phyloP scores from a whole-genome alignment of 2,113 vertebrate species.

The Oncorhynchus tshawytscha region DNA sequence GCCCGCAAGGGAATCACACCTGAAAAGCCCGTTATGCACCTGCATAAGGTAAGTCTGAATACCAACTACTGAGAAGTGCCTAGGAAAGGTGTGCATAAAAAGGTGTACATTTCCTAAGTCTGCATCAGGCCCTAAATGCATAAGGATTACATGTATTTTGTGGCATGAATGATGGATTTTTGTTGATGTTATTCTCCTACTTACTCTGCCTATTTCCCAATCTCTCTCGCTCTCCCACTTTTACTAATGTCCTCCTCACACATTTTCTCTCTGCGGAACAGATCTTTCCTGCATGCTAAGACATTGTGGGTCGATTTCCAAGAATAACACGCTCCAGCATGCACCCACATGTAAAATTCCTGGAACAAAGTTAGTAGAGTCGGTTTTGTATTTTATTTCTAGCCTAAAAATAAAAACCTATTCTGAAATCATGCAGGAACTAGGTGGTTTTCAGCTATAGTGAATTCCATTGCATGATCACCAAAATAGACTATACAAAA shows the following conservation, averaged over 20 bases:
- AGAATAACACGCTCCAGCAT: constrained; percentile 34
- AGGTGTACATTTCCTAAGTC: too few species aligned
- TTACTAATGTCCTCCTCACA: not conserved
- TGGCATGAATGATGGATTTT: constrained; percentile 8
- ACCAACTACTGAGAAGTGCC: too few species aligned
- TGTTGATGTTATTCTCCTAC: not conserved
- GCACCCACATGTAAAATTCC: constrained; percentile 20
- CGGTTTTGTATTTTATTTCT: constrained; percentile 2
- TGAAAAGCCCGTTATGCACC: too few species aligned
- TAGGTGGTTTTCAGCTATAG: not conserved
- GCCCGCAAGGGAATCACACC: too few species aligned
- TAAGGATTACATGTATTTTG: not conserved
- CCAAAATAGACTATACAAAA: constrained; percentile 4
- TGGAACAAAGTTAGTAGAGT: constrained; percentile 7
- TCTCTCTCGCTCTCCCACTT: not conserved
- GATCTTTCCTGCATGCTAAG: constrained; percentile 7
- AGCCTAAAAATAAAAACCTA: not conserved
- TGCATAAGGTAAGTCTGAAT: too few species aligned
- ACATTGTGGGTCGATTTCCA: constrained; percentile 17
- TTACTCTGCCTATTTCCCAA: constrained; percentile 5
- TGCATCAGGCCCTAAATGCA: not conserved
- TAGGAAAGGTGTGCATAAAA: too few species aligned
- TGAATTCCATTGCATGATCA: not conserved
- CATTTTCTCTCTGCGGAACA: constrained; percentile 11
- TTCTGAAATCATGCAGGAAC: not conserved